Conservation (phyloP, 2,797 vertebrate genomes). For the Microtus obscurus region DNA sequence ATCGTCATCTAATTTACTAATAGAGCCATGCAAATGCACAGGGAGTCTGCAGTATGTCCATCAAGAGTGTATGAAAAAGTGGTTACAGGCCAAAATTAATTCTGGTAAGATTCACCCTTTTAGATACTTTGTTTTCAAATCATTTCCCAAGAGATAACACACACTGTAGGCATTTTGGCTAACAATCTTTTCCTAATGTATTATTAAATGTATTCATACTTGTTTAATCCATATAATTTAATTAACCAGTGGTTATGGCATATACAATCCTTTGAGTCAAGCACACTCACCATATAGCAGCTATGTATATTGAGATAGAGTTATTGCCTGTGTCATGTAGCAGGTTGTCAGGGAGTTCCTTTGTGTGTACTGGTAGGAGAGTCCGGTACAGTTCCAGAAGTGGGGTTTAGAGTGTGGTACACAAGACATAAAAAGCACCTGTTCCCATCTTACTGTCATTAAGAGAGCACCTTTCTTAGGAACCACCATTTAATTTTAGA, state of each 20-base stretch:
- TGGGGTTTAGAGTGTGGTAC: not conserved
- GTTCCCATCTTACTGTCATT: not conserved
- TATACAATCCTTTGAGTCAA: conserved; percentile 21
- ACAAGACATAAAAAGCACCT: not conserved
- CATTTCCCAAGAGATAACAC: conserved; percentile 17
- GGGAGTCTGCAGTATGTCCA: conserved; percentile 98
- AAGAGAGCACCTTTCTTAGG: conserved; percentile 23
- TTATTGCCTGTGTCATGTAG: conserved; percentile 14
- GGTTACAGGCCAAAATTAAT: conserved; percentile 97
- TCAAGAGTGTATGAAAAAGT: conserved; percentile 99
- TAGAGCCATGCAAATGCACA: conserved; percentile 96
- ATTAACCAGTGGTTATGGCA: not conserved
- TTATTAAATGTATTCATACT: not conserved
- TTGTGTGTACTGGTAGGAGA: not conserved
- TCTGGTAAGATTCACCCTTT: conserved; percentile 90
- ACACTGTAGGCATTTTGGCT: not conserved
- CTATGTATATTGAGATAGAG: conserved; percentile 47
- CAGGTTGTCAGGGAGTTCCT: not conserved
- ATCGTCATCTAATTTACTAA: conserved; percentile 94
- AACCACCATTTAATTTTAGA: conserved; percentile 17
- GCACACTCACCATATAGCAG: not conserved
- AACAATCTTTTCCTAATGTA: not conserved
- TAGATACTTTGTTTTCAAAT: conserved; percentile 37
- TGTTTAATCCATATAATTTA: not conserved
- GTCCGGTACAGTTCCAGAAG: not conserved